Base-by-base conservation (phyloP, 53 echinoderm and acorn worm genomes). In the Arbacia lixula region DNA sequence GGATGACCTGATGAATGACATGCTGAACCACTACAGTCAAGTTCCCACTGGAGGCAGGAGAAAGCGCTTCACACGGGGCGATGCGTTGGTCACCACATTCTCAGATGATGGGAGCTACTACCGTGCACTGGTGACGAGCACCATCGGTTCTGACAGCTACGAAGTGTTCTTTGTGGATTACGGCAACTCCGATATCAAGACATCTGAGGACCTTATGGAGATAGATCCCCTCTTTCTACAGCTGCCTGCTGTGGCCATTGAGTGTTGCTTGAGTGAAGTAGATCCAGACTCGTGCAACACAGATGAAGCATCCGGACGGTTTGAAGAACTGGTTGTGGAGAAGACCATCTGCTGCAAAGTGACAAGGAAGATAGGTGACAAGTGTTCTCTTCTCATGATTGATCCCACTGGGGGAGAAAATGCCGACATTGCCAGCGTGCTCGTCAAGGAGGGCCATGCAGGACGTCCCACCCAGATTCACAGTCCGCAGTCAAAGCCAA, bases 111-210 rank as follows among this genome's bases (percentile, higher is more conserved):
- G 83, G 4, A 76, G 68, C 17, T 93, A 84, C 67, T 96, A 96
- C 60, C 86, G 96, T 65, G 93, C 86, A 0, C 36, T 54, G 32
- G 89, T 95, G 25, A 75, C 80, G 0, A 85, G 87, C 53, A 66
- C 79, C n/a, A 42, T 89, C 40, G 91, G 87, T 14, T 36, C 86
- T 10, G 71, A 91, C 21, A 50, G 84, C 29, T 93, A 89, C 77
- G 85, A 83, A 39, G 94, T 95, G 46, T 88, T 88, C 41, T 99
- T 99, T 85, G 90, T 99, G 26, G 99, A 99, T 71, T 99, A 92
- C 87, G 99, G 99, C 21, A 99, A 99, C 65, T 71, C 88, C 6
- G 99, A 94, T 38, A 75, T 91, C 16, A 88, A 86, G n/a, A 43
- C 66, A 31, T 36, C 68, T 4, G 71, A 74, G 3, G 85, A 86